Conservation (phyloP, 1,140 invertebrate genomes). For the Apis laboriosa region DNA sequence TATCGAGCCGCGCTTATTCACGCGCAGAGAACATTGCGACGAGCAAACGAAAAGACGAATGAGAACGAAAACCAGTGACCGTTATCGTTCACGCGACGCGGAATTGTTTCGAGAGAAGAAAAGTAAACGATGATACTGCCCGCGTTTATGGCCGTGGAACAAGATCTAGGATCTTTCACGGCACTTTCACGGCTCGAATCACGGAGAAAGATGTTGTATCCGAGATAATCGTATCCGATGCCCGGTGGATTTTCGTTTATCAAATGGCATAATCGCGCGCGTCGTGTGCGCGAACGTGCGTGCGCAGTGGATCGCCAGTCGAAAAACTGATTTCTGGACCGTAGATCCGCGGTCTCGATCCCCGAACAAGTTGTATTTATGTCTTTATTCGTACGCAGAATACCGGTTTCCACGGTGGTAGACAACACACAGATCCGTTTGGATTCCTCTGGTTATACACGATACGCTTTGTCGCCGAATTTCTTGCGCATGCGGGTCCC, state of each 20-base stretch:
- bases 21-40: not conserved
- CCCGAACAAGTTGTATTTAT: constrained; percentile 45
- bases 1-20: constrained; percentile 47
- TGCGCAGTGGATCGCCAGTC: constrained; percentile 24
- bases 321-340: constrained; percentile 56
- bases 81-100: constrained; percentile 43
- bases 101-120: constrained; percentile 32
- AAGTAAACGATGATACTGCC: constrained; percentile 23
- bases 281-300: constrained; percentile 22
- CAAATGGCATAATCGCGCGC: constrained; percentile 45
- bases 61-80: not conserved
- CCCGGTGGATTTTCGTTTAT: constrained; percentile 54
- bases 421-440: constrained; percentile 4
- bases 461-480: constrained; percentile 45
- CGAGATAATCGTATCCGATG: constrained; percentile 47
- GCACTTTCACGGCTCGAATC: constrained; percentile 16
- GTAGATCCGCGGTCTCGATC: not conserved
- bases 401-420: constrained; percentile 35
- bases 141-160: constrained; percentile 34
- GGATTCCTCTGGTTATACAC: constrained; percentile 22
- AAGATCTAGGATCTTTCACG: constrained; percentile 17
- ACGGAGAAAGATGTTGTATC: constrained; percentile 31
- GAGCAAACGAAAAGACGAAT: not conserved
- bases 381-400: constrained; percentile 51
- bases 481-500: constrained; percentile 23